Base-by-base conservation (phyloP, 2,113 vertebrate species). In the Myxocyprinus asiaticus region DNA sequence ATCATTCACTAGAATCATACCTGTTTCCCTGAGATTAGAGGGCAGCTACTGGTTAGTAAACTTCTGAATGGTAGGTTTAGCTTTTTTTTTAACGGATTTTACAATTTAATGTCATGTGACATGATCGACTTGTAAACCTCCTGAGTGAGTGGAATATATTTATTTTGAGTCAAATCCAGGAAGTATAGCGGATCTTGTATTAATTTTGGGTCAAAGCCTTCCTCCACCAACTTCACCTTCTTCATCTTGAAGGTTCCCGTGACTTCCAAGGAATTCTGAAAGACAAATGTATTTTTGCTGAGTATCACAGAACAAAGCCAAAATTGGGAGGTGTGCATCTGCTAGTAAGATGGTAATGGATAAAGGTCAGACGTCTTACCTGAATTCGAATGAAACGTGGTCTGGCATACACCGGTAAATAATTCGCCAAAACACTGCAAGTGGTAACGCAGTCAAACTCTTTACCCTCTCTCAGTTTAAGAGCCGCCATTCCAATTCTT, bases 211-310 rank as follows among this genome's bases (percentile, higher is more conserved):
- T 96, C 42, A 10, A 98, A 98, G 43, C 96, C 96, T n/a, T 98
- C 95, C 9, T 87, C 85, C 62, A 95, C 93, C 79, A 98, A 72
- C 68, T 77, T 89, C 82, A 85, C 84, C 76, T 98, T 98, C 80
- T 91, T 84, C 83, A 95, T 93, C 87, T 98, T 98, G 92, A 96
- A 98, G 0, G 95, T 97, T 33, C 91, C 90, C 0, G 97, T 98
- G 85, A 94, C 33, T 80, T 97, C 95, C 90, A 98, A 83, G 6
- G 67, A 15, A 0, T 90, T 89, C 97, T 98, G 81, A 0, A 82
- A 88, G 6, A 85, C 17, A 81, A 53, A 64, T 10, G 11, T 4
- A 79, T 55, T 64, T 51, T 50, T 10, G 67, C 50, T 4, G 15
- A 51, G 15, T 42, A 12, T 45, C 50, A 15, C 4, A 7, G 10